Base-by-base conservation (phyloP, 2,113 vertebrate species). In the Telmatochromis brachygnathus region DNA sequence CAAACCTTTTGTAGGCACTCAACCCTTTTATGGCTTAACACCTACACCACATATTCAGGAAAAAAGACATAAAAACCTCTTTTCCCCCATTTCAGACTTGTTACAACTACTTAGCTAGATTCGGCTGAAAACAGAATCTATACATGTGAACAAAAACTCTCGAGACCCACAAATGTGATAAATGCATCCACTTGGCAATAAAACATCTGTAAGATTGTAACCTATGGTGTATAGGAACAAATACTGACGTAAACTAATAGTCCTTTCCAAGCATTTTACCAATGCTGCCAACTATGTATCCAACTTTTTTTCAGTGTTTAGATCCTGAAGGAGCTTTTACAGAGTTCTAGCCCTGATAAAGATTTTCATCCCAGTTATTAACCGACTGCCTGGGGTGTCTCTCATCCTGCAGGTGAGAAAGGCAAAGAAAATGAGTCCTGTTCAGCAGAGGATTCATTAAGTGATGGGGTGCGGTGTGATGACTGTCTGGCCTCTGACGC, bases 361-460 rank as follows among this genome's bases (percentile, higher is more conserved):
- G 10, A 77, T 77, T 33, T 51, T 51, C 45, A 77, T 30, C 45
- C 17, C 45, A 12, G 45, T 33, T 13, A 51, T 51, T 49, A 77
- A 51, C 58, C 4, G 4, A 62, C 58, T n/a, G 73, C 30, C 45
- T 51, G 26, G 73, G 15, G 15, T 6, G 6, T 49, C 47, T 79
- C 73, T 90, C 54, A 81, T 87, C 73, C 33, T 14, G 79, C 82
- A 87, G 83, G 51, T 51, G 45, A 79, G 37, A 28, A 28, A 3
- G 11, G 21, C 83, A 53, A 54, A 91, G 86, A 84, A 21, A 62
- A 79, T 19, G 23, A 86, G 82, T 80, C 90, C 68, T 56, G 54
- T 73, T 81, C 54, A 80, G 84, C 83, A 47, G 88, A 93, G 89
- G 90, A 91, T 92, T 95, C 86, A 89, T 95, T 92, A 92, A 88